Conservation (phyloP, 92 coral and sea anemone species). For the Bergia puertoricense region DNA sequence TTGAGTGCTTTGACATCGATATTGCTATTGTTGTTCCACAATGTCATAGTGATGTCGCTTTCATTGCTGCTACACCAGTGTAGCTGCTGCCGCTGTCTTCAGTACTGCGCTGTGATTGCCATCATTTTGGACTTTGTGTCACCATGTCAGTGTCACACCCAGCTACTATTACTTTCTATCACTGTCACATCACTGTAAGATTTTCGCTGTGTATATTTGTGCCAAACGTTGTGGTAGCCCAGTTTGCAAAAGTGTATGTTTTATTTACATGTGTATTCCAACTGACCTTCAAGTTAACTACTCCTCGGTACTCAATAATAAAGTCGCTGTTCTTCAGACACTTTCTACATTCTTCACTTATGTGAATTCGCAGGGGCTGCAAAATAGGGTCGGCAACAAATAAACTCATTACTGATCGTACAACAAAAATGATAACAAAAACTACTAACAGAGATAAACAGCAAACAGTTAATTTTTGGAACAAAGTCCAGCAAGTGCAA, state of each 20-base stretch:
- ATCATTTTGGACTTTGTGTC: too few species aligned
- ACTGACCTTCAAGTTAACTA: slow-evolving; percentile 63
- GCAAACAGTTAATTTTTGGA: neutral
- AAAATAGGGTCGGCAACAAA: neutral
- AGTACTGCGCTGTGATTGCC: too few species aligned
- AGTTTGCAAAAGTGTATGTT: neutral
- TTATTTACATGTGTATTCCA: neutral
- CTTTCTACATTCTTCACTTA: slow-evolving; percentile 63
- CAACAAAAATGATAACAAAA: too few species aligned
- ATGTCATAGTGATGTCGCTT: too few species aligned
- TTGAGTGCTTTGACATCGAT: neutral
- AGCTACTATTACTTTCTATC: too few species aligned
- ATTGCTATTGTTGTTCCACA: neutral
- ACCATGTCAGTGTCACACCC: too few species aligned
- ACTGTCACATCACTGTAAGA: too few species aligned
- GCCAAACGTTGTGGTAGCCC: neutral
- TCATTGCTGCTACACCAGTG: too few species aligned
- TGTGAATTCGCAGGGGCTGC: slow-evolving; percentile 86
- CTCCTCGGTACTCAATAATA: slow-evolving; percentile 67
- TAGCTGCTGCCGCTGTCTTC: too few species aligned
- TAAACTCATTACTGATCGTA: neutral
- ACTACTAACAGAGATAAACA: neutral
- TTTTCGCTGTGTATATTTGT: neutral
- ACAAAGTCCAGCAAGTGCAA: too few species aligned
- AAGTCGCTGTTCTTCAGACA: slow-evolving; percentile 67